Evolutionary conservation across 2,113 vertebrate species (phyloP).

Genomic region (Daubentonia madagascariensis): DNA sequence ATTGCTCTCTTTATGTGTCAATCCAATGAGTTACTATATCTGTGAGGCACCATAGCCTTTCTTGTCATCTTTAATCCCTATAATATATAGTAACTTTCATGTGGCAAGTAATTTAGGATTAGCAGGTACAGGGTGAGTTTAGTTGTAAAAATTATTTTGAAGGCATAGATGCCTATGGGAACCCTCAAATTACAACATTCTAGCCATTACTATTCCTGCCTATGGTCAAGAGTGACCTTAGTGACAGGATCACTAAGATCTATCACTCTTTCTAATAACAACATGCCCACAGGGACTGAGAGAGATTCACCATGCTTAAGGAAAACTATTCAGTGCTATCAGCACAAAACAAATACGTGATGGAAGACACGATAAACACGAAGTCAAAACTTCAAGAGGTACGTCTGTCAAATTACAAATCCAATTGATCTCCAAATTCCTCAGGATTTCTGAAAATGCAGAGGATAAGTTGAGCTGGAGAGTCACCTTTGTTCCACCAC

Average conservation of each 20-base stretch:
- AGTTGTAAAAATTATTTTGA: neutral
- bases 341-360: conserved; percentile 5
- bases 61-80: neutral
- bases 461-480: neutral
- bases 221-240: neutral
- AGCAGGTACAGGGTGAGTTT: neutral
- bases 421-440: conserved; percentile 12
- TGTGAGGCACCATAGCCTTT: neutral
- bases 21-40: neutral
- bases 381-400: neutral
- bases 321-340: neutral
- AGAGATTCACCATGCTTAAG: neutral
- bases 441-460: neutral
- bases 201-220: neutral
- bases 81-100: neutral
- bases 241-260: neutral
- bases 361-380: neutral
- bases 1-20: too few species aligned
- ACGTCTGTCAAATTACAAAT: neutral
- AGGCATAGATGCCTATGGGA: neutral
- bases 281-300: neutral
- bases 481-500: neutral
- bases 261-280: neutral
- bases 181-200: neutral
- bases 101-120: neutral